These are phyloP conservation scores for Ceriagrion tenellum DNA, from an alignment of 2,888 invertebrate genomes.

Conservation along the genomic window DNA sequence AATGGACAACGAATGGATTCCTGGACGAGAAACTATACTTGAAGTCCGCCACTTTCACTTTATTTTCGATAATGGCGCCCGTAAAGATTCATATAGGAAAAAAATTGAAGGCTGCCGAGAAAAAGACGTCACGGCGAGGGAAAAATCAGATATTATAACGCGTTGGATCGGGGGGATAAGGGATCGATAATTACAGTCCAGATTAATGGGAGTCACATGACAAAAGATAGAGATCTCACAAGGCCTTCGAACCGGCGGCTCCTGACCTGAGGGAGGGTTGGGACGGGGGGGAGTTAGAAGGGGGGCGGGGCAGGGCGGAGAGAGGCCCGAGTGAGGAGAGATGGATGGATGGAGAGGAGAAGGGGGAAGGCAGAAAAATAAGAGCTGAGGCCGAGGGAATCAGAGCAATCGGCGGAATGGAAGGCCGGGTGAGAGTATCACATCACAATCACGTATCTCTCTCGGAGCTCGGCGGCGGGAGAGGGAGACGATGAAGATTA, in stretches of 20 bases:
- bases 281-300: not conserved
- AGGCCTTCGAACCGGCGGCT: not conserved
- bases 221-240: not conserved
- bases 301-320: not conserved
- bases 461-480: not conserved
- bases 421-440: not conserved
- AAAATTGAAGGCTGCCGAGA: not conserved
- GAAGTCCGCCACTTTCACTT: not conserved
- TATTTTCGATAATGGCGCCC: not conserved
- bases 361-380: not conserved
- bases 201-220: not conserved
- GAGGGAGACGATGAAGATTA: not conserved
- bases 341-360: no score
- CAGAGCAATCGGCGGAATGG: not conserved
- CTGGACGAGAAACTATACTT: not conserved
- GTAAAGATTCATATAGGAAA: not conserved
- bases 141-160: not conserved
- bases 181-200: slow-evolving; percentile 16
- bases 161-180: not conserved
- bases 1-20: not conserved
- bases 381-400: slow-evolving; percentile 3
- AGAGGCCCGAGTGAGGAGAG: not conserved
- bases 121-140: not conserved
- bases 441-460: slow-evolving; percentile 9
- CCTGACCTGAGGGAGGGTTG: not conserved